Conservation (phyloP, 2,113 vertebrate genomes). For the Astur gentilis region DNA sequence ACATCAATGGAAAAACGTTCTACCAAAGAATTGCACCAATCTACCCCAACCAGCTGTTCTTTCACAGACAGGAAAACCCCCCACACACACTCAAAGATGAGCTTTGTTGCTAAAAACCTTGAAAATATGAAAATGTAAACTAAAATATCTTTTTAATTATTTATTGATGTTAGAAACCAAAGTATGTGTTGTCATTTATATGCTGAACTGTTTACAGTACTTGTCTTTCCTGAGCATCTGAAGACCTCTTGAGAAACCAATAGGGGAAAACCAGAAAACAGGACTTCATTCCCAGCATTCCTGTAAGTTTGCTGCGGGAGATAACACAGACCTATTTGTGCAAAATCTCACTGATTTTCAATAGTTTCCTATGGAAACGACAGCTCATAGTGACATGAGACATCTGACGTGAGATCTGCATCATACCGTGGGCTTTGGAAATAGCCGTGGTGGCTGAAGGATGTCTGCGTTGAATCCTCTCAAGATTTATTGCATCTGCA, state of each 20-base stretch:
- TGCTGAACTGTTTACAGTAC: slow-evolving; percentile 53
- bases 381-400: not conserved
- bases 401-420: not conserved
- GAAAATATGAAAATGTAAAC: slow-evolving; percentile 24
- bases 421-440: not conserved
- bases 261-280: slow-evolving; percentile 46
- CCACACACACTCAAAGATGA: not conserved
- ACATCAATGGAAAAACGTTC: not conserved
- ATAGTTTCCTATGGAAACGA: not conserved
- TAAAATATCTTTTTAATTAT: slow-evolving; percentile 26
- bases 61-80: not conserved
- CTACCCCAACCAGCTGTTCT: not conserved
- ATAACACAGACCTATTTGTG: slow-evolving; percentile 14
- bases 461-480: not conserved
- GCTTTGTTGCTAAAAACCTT: not conserved
- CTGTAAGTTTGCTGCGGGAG: not conserved
- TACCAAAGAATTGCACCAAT: not conserved
- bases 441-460: not conserved
- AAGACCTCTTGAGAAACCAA: slow-evolving; percentile 46
- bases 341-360: not conserved
- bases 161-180: slow-evolving; percentile 16
- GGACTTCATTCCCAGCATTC: slow-evolving; percentile 69
- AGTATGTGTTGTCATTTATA: slow-evolving; percentile 30
- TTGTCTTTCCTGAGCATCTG: slow-evolving; percentile 48
- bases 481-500: not conserved